Evolutionary conservation across 2,113 vertebrate genomes (phyloP).

Genomic region (Plectropomus leopardus): DNA sequence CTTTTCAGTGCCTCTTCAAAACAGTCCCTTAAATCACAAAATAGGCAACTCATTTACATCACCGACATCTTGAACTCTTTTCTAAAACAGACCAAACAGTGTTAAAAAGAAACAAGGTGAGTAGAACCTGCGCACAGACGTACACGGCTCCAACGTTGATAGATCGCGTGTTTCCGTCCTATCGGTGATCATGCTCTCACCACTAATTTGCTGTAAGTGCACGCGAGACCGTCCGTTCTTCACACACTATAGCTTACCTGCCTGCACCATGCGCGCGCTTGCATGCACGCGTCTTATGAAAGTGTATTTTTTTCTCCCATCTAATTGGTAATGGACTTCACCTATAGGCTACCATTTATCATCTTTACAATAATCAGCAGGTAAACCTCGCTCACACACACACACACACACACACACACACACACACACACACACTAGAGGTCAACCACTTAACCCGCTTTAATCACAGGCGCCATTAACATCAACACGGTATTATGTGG

Average conservation of each 20-base stretch:
- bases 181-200: slow-evolving; percentile 17
- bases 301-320: neutral
- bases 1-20: neutral
- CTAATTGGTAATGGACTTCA: slow-evolving; percentile 35
- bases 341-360: slow-evolving; percentile 46
- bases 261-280: neutral
- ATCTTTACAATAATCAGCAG: slow-evolving; percentile 41
- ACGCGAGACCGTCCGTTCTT: neutral
- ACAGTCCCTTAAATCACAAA: slow-evolving; percentile 12
- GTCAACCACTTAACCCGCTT: slow-evolving; percentile 74
- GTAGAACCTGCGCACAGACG: neutral
- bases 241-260: neutral
- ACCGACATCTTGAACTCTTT: neutral
- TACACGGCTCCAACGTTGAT: slow-evolving; percentile 15
- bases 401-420: slow-evolving; percentile 28
- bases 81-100: neutral
- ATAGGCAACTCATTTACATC: neutral
- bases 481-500: slow-evolving; percentile 61
- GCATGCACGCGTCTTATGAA: neutral
- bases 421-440: slow-evolving; percentile 40
- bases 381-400: slow-evolving; percentile 19
- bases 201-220: neutral
- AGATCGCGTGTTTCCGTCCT: slow-evolving; percentile 28
- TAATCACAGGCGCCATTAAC: slow-evolving; percentile 73
- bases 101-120: slow-evolving; percentile 10